Evolutionary conservation across 2,797 vertebrate genomes (phyloP).

Genomic region (Betta splendens): DNA sequence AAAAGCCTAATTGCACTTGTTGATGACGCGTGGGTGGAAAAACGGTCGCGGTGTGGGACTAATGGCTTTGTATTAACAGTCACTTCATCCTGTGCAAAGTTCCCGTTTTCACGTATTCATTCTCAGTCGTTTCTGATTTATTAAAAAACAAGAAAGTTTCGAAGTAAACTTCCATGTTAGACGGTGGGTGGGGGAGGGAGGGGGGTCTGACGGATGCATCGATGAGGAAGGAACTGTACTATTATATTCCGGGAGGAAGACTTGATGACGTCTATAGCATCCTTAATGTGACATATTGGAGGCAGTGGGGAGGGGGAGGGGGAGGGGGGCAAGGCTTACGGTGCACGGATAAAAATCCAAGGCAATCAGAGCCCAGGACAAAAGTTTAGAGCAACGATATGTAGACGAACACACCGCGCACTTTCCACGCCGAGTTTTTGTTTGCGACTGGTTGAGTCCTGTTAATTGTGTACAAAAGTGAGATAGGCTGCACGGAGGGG

Average conservation of each 20-base stretch:
- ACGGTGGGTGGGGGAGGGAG: slow-evolving; percentile 44
- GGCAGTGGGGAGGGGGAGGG: slow-evolving; percentile 73
- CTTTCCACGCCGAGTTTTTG: slow-evolving; percentile 72
- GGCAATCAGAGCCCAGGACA: slow-evolving; percentile 88
- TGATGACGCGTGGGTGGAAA: slow-evolving; percentile 31
- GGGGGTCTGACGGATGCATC: slow-evolving; percentile 89
- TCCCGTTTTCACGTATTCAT: slow-evolving; percentile 60
- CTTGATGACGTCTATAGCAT: slow-evolving; percentile 98
- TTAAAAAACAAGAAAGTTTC: slow-evolving; percentile 68
- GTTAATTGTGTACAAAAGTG: slow-evolving; percentile 77
- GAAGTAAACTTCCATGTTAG: slow-evolving; percentile 76
- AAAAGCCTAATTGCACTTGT: slow-evolving; percentile 42
- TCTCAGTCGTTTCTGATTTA: slow-evolving; percentile 39
- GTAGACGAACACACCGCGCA: slow-evolving; percentile 83
- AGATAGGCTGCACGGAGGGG: slow-evolving; percentile 82
- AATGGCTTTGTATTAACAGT: slow-evolving; percentile 38
- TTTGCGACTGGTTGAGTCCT: slow-evolving; percentile 53
- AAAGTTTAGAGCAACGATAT: slow-evolving; percentile 89
- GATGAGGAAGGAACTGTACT: slow-evolving; percentile 92
- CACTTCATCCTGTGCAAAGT: slow-evolving; percentile 38
- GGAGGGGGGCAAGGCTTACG: slow-evolving; percentile 83
- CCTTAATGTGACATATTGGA: slow-evolving; percentile 94
- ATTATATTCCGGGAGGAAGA: slow-evolving; percentile 97
- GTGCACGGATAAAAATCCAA: slow-evolving; percentile 96
- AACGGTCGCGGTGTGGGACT: slow-evolving; percentile 3